Conservation (phyloP, 2,888 invertebrate species). For the Neoitamus cyanurus region DNA sequence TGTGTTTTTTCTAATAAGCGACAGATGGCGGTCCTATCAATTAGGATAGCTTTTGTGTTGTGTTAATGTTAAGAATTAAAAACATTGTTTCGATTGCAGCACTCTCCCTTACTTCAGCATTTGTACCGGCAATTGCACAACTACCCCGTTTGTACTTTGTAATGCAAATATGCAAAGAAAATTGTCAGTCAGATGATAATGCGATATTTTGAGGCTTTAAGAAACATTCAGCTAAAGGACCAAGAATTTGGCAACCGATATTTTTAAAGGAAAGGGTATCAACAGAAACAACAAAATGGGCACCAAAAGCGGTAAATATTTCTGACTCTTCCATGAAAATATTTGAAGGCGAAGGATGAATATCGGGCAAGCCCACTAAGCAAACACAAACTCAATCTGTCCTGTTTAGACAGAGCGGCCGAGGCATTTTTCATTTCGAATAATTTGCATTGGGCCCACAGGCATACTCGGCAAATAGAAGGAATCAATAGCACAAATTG, state of each 20-base stretch:
- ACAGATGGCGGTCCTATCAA: too few species aligned
- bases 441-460: neutral
- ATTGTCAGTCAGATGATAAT: too few species aligned
- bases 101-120: too few species aligned
- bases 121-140: too few species aligned
- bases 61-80: too few species aligned
- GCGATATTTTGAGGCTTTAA: too few species aligned
- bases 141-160: too few species aligned
- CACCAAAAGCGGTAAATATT: neutral
- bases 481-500: neutral
- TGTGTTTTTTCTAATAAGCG: too few species aligned
- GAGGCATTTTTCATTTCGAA: neutral
- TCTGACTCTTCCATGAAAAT: neutral
- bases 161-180: too few species aligned
- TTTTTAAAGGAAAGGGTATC: neutral
- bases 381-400: slow-evolving; percentile 1
- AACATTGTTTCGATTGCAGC: too few species aligned
- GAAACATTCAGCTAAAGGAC: too few species aligned
- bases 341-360: neutral
- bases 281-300: neutral
- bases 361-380: neutral
- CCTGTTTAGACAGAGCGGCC: neutral
- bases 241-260: neutral
- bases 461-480: neutral
- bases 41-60: too few species aligned